Evolutionary conservation across 2,888 invertebrate species (phyloP), one percentile per base, ranked within the genome.

Genomic region (Nomada fabriciana): DNA sequence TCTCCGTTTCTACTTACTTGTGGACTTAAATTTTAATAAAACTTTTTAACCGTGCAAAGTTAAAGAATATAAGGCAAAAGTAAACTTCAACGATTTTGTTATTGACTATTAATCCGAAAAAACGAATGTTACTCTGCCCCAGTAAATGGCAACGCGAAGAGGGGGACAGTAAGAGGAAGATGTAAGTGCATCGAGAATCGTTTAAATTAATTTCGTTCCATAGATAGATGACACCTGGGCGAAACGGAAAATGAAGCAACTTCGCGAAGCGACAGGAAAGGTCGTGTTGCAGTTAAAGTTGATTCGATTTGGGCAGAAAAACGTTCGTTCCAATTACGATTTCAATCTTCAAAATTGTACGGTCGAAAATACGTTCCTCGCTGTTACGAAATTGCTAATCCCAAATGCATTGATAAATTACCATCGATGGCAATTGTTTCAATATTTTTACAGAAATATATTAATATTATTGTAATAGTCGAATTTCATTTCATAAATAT

Each of bases 191-290:
- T 75, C 29, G 25, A 53, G 67, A 60, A 50, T 67, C 55, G 52
- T 47, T 64, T 43, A 50, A 59, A 79, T 74, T 74, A 79, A 74
- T 63, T 79, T 74, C 60, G 70, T 70, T 70, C 18, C 23, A 23
- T 15, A 52, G 47, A 50, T 23, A 77, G 47, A 77, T 72, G 64
- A 73, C 68, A 74, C 25, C 55, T 23, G n/a, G 42, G 20, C 36
- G 53, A 36, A 36, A 36, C 36, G 36, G 52, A 64, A 70, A 75
- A 74, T 43, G 74, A 69, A 50, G 74, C 63, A 60, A 69, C 74
- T 63, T 13, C 43, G 23, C 57, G 43, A 69, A 63, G 69, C 47
- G 74, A 64, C 63, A 43, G 52, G 47, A 64, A 70, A 65, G 36
- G 60, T 36, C 50, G 15, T 20, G 36, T 47, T 65, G 29, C 47